phyloP scores from a whole-genome alignment of 1,140 invertebrate genomes.

The Rhopalosiphum padi region DNA sequence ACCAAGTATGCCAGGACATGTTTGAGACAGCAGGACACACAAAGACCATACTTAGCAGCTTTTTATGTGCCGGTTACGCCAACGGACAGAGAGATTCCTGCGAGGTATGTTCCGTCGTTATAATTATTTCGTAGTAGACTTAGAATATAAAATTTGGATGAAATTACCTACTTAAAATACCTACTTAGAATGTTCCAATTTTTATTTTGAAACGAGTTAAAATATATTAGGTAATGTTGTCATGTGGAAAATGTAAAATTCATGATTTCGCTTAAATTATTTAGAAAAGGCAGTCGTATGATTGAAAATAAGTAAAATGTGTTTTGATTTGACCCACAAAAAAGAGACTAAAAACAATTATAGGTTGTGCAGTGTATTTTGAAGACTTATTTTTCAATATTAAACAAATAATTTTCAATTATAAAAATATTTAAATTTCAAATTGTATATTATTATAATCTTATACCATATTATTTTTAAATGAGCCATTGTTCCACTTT shows the following conservation, averaged over 20 bases:
- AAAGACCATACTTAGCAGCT: conserved; percentile 86
- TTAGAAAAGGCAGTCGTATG: neutral
- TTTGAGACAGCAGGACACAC: conserved; percentile 87
- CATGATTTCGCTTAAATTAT: neutral
- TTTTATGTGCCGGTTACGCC: conserved; percentile 93
- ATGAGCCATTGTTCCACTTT: neutral
- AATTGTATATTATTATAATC: too few relatives aligned
- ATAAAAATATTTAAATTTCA: neutral
- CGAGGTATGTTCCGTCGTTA: conserved; percentile 74
- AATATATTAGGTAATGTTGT: neutral
- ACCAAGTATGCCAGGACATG: conserved; percentile 91
- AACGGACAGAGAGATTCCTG: conserved; percentile 93
- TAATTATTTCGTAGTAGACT: neutral
- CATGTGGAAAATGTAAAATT: neutral
- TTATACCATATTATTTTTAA: neutral
- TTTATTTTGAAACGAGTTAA: too few relatives aligned
- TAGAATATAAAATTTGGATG: neutral
- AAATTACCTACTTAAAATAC: too few relatives aligned
- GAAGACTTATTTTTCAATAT: neutral
- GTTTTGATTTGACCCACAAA: neutral
- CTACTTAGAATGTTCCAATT: neutral
- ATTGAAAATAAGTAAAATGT: neutral
- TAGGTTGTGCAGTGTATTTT: neutral
- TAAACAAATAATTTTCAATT: neutral
- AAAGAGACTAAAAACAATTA: neutral